Conservation (phyloP, 2,113 vertebrate species). For the Amia ocellicauda region DNA sequence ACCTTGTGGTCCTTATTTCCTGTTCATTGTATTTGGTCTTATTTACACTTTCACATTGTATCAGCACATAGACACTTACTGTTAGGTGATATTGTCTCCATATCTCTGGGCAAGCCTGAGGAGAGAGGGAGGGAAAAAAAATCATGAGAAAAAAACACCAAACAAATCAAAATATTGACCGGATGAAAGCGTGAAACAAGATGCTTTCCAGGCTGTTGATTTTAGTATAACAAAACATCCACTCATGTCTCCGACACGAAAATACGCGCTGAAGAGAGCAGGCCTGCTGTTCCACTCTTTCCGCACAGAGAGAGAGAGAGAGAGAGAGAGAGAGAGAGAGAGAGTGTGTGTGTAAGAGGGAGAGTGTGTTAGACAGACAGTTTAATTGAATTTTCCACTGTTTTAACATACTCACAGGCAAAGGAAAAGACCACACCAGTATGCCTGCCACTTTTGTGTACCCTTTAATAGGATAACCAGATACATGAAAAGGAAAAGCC, state of each 20-base stretch:
- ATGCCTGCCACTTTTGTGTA: not conserved
- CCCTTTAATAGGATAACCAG: constrained; percentile 45
- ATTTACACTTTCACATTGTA: too few species aligned
- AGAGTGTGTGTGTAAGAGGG: too few species aligned
- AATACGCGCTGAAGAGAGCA: constrained; percentile 83
- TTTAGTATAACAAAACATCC: constrained; percentile 82
- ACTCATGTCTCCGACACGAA: constrained; percentile 77
- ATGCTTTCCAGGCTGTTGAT: constrained; percentile 72
- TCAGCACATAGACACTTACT: not conserved
- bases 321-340: too few species aligned
- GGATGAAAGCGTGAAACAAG: constrained; percentile 18
- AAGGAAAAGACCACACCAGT: constrained; percentile 55
- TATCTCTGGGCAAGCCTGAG: constrained; percentile 91
- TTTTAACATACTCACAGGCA: constrained; percentile 78
- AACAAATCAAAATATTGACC: constrained; percentile 76
- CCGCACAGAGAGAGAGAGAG: constrained; percentile 60
- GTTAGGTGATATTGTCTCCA: constrained; percentile 96
- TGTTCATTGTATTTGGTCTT: too few species aligned
- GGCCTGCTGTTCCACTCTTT: constrained; percentile 78
- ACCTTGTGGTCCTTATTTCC: too few species aligned
- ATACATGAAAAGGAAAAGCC: constrained; percentile 47
- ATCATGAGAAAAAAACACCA: constrained; percentile 19
- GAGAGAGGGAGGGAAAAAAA: not conserved
- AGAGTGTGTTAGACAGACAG: constrained; percentile 79
- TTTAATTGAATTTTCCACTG: constrained; percentile 88